These are phyloP conservation scores for Ptiloglossa arizonensis DNA, from an alignment of 1,140 invertebrate genomes.

Conservation along the genomic window DNA sequence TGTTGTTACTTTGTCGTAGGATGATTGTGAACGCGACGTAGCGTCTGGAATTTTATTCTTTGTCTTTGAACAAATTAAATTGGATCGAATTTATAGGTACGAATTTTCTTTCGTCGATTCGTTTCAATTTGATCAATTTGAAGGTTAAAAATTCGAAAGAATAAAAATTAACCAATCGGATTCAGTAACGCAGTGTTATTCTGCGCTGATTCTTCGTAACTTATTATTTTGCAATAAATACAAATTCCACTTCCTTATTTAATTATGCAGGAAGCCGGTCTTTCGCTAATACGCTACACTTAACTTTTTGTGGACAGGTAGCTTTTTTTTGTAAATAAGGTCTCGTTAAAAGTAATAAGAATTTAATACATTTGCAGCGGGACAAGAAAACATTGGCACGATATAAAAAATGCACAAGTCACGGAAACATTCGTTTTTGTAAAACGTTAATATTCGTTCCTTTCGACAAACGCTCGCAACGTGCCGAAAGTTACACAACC, in stretches of 20 bases:
- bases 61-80: too few species aligned
- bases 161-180: neutral
- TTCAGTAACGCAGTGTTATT: neutral
- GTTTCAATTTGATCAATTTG: too few species aligned
- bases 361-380: neutral
- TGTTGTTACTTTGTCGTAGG: too few species aligned
- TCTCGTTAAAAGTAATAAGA: neutral
- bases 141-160: too few species aligned
- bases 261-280: neutral
- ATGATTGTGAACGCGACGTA: too few species aligned
- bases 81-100: too few species aligned
- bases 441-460: neutral
- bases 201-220: too few species aligned
- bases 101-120: too few species aligned
- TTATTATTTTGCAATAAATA: neutral
- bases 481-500: too few species aligned
- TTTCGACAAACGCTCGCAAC: too few species aligned
- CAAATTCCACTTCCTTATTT: neutral
- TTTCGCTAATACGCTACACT: neutral
- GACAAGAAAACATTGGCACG: neutral
- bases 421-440: neutral
- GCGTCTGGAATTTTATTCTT: too few species aligned
- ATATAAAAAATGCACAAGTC: too few species aligned
- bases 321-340: neutral
- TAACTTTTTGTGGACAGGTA: neutral